A percentile compares a stretch with the other conserved stretches of the same genome.
These are phyloP conservation scores for Brenthis hecate DNA, from an alignment of 2,888 invertebrate genomes.

Conservation along the genomic window DNA sequence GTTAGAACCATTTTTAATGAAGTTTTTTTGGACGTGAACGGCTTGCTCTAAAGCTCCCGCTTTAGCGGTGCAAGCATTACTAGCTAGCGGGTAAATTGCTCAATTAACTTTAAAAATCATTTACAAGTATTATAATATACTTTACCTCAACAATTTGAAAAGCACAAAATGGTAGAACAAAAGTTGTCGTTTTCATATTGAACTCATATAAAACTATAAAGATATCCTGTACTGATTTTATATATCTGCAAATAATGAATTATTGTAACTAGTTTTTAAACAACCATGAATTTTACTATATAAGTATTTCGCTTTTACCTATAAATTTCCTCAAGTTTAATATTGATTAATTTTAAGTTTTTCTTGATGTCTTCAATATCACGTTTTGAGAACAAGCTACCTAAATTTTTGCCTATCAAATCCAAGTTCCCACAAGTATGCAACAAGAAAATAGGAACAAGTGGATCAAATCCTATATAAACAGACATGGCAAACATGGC, in stretches of 20 bases:
- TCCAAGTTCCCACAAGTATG: constrained; percentile 66
- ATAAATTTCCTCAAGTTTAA: constrained; percentile 57
- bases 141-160: constrained; percentile 60
- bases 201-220: constrained; percentile 60
- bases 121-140: too few species aligned
- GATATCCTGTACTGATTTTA: constrained; percentile 34
- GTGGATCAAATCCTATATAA: constrained; percentile 63
- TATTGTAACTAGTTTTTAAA: too few species aligned
- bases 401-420: constrained; percentile 53
- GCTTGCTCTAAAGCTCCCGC: too few species aligned
- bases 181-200: constrained; percentile 61
- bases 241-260: constrained; percentile 29
- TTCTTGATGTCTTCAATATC: constrained; percentile 45
- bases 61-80: too few species aligned
- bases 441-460: constrained; percentile 64
- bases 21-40: too few species aligned
- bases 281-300: not conserved
- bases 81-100: too few species aligned
- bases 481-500: constrained; percentile 50
- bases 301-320: constrained; percentile 43
- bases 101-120: not conserved
- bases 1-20: too few species aligned
- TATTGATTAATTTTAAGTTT: constrained; percentile 54
- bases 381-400: constrained; percentile 47
- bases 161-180: constrained; percentile 60